Base-by-base conservation (phyloP, 2,888 invertebrate species). In the Slavum lentiscoides region DNA sequence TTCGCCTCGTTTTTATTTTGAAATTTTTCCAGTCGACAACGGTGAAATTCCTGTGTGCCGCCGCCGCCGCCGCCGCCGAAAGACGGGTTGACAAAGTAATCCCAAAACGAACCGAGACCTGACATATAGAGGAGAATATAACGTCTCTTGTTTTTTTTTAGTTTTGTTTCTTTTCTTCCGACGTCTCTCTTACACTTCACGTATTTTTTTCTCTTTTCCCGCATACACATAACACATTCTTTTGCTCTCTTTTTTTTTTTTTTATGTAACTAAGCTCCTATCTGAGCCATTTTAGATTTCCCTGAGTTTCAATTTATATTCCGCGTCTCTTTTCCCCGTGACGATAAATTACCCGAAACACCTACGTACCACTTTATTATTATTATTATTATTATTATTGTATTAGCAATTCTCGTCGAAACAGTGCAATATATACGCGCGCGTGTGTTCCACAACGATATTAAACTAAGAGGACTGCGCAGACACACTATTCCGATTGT, bases 81-180 rank as follows among this genome's bases (percentile, higher is more conserved):
- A 77, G 69, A 77, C 68, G 77, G 77, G 77, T 77, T 69, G 77
- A 77, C 77, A 77, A 77, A 77, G 77, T 77, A 77, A 77, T 77
- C 77, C 77, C 77, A 69, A 70, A 77, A 77, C 69, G 77, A 77
- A 77, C 68, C 53, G 77, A 37, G 53, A 62, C 69, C 77, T 62
- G 69, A 77, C 77, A 69, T 17, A 11, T 30, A 30, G 30, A 30
- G 30, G 77, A 77, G 69, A 77, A 77, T 77, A 77, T 77, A 77
- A 77, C 62, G 76, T 68, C 49, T 76, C 67, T 61, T 53, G 62
- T 77, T 69, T 76, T 76, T 76, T 68, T 49, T n/a, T n/a, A n/a
- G n/a, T 76, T 58, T 61, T 53, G 69, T 77, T 69, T 76, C 68
- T 68, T 68, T 49, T 39, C 30, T 53, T 2, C 69, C 62, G 9